Base-by-base conservation (phyloP, 2,113 vertebrate genomes). In the Cynopterus brachyotis region DNA sequence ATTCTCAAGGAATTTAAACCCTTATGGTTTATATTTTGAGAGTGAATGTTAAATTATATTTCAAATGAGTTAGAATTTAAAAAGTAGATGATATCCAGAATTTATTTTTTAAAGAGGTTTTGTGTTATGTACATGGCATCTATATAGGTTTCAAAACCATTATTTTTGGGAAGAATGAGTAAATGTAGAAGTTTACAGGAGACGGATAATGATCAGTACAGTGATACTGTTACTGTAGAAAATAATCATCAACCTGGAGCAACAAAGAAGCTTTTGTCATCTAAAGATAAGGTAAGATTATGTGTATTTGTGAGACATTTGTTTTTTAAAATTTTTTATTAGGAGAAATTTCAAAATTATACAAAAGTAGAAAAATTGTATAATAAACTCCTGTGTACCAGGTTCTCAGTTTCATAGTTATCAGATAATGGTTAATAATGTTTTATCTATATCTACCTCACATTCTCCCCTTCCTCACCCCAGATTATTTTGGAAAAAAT, bases 121-220 rank as follows among this genome's bases (percentile, higher is more conserved):
- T 96, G 12, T 96, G 53, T 88, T 96, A 32, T 79, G n/a, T 92
- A 69, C 20, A 32, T 95, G 72, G 1, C 35, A 81, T 97, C 59
- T 97, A 67, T 78, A 42, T 98, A 99, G 99, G 99, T 99, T 96
- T 99, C 99, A 87, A 99, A 99, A 98, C 99, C 99, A 85, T 98
- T 99, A 91, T 98, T 99, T 97, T 98, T 98, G 70, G 98, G 99
- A 90, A 99, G 98, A 98, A 98, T 98, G 88, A 99, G 96, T 92
- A 99, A 99, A 98, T 97, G 93, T 85, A 98, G 98, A 98, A 97
- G 91, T 72, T 82, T 83, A 79, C 98, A 98, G 75, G 98, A 98
- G 82, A 97, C 99, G 90, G 99, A 99, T 94, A 98, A 95, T 96
- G 98, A 98, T 70, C 96, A 97, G 15, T 98, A 97, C 93, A 89